Conservation (phyloP, 2,888 invertebrate species). For the Rotaria macrura region DNA sequence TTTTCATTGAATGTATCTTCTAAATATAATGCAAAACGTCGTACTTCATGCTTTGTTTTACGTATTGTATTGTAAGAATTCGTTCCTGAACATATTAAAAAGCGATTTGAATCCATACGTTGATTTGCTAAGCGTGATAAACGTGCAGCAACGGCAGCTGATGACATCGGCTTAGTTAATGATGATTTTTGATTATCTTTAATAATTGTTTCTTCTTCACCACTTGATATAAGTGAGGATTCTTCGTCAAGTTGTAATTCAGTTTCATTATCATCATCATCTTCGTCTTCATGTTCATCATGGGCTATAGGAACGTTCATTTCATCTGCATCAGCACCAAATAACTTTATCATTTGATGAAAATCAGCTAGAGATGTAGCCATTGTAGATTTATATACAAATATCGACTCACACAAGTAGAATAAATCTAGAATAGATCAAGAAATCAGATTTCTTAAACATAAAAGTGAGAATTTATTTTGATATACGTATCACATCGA, state of each 20-base stretch:
- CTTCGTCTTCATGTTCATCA: conserved; percentile 14
- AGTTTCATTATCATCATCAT: conserved; percentile 11
- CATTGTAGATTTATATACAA: not conserved
- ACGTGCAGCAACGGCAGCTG: conserved; percentile 10
- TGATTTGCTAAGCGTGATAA: conserved; percentile 20
- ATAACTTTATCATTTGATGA: conserved; percentile 22
- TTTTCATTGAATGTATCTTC: conserved; percentile 1
- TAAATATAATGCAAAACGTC: conserved; percentile 11
- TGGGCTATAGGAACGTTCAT: not conserved
- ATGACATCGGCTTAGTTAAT: not conserved
- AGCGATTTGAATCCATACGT: not conserved
- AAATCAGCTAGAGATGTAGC: conserved; percentile 18
- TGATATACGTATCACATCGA: not conserved
- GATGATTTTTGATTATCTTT: not conserved
- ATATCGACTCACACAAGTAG: not conserved
- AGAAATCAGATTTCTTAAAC: not conserved
- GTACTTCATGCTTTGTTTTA: conserved; percentile 20
- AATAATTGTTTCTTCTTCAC: not conserved
- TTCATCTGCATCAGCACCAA: conserved; percentile 2
- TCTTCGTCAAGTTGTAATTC: not conserved
- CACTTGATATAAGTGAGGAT: not conserved
- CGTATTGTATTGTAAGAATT: conserved; percentile 21
- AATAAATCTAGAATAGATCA: not conserved
- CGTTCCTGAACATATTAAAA: conserved; percentile 13
- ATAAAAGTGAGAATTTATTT: not conserved